Evolutionary conservation across 2,113 vertebrate species (phyloP), one percentile per base, ranked within the genome.

Genomic region (Raja brachyura): DNA sequence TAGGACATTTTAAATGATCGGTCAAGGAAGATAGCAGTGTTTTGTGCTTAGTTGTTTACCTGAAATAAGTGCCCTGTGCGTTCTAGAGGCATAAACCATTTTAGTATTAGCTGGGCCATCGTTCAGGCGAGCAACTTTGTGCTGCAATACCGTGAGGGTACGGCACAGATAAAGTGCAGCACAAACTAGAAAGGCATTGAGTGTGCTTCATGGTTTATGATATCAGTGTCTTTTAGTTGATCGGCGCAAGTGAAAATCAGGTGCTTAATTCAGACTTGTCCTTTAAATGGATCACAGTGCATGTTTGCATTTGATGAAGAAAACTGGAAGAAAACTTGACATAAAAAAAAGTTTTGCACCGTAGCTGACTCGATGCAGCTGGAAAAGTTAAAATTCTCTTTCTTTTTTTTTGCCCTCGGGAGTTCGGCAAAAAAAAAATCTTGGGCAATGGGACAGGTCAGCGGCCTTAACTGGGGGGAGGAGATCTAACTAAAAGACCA

Each of bases 301-400:
- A 39, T 73, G 39, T 54, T 48, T 70, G 90, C 20, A 73, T 73
- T 73, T 70, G 90, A 92, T 18, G 10, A 0, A 20, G 9, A 28
- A 63, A 86, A 63, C 56, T 61, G 66, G 63, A 68, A 92, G 90
- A 73, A 92, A 92, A 73, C 22, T 68, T 28, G 14, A 33, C 39
- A 5, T 28, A 92, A 92, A 88, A 48, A 92, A 92, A 92, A 54
- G 68, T 92, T 92, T 92, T 92, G 68, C 90, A 92, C 90, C 90
- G 90, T 92, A 68, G 90, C 90, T 92, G 90, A 92, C 90, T 73
- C 33, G 33, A 92, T 92, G 54, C 90, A 92, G 90, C 90, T 92
- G 90, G 90, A 92, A 73, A 92, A 92, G 90, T 92, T 92, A 92
- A 92, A 73, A 92, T 92, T 92, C 90, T 73, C 90, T 39, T 39